A percentile compares a stretch with the other conserved stretches of the same genome.
Evolutionary conservation across 2,797 vertebrate species (phyloP).

Genomic region (Sebastes reedi): DNA sequence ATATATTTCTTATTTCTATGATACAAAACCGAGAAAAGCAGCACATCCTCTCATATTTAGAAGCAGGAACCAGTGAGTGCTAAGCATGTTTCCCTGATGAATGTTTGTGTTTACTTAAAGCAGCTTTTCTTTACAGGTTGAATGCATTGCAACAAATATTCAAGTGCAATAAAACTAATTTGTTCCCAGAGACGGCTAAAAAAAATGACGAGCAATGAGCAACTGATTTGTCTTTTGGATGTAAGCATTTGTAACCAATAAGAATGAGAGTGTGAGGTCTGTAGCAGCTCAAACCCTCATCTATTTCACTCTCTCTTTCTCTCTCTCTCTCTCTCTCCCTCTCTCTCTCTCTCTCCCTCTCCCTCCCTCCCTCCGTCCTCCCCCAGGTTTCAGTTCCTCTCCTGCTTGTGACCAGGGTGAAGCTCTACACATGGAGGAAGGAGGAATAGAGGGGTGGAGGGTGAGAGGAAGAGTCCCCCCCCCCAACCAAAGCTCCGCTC

Average conservation of each 20-base stretch:
- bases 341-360: not conserved
- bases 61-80: not conserved
- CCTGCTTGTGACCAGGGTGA: conserved; percentile 20
- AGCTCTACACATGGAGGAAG: conserved; percentile 13
- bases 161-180: not conserved
- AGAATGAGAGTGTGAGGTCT: not conserved
- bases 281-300: not conserved
- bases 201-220: not conserved
- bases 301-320: not conserved
- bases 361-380: conserved; percentile 23
- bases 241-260: not conserved
- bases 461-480: conserved; percentile 39
- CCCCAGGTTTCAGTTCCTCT: conserved; percentile 74
- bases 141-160: not conserved
- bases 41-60: not conserved
- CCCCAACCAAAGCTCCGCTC: not conserved
- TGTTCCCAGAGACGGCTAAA: not conserved
- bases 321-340: too few relatives aligned
- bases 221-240: not conserved
- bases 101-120: not conserved
- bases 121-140: not conserved
- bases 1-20: not conserved
- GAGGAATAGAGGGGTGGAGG: not conserved
- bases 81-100: not conserved
- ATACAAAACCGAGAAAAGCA: not conserved